A percentile compares a stretch with the other conserved stretches of the same genome.
Evolutionary conservation across 1,140 invertebrate species (phyloP).

Genomic region (Pantala flavescens): DNA sequence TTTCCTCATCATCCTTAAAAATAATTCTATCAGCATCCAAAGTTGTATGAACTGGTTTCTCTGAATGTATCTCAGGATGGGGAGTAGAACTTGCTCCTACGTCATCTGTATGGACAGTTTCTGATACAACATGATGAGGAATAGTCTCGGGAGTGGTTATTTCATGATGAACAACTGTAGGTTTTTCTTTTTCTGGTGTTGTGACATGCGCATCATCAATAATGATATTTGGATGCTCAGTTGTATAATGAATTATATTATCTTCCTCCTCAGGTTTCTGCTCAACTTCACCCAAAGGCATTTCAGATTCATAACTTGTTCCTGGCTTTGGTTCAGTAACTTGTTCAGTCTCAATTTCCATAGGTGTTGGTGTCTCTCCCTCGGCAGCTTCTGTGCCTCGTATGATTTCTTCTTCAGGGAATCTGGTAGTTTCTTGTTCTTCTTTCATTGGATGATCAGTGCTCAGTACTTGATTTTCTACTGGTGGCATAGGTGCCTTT

Average conservation of each 20-base stretch:
- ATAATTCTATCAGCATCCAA: no score
- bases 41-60: no score
- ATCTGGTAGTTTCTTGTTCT: constrained; percentile 18
- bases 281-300: constrained; percentile 14
- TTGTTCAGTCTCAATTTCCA: background rate
- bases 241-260: background rate
- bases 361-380: background rate
- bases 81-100: background rate
- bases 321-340: constrained; percentile 1
- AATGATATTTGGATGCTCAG: constrained; percentile 12
- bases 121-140: background rate
- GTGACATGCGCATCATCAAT: constrained; percentile 11
- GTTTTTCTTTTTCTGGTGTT: constrained; percentile 16
- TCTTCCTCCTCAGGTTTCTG: background rate
- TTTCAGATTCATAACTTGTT: constrained; percentile 16
- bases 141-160: background rate
- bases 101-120: background rate
- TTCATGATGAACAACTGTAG: constrained; percentile 15
- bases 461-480: background rate
- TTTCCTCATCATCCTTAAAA: no score
- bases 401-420: constrained; percentile 20
- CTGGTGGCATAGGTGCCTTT: background rate
- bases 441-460: constrained; percentile 16
- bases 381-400: background rate
- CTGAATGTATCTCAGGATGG: no score